phyloP scores from a whole-genome alignment of 2,113 vertebrate genomes.

The Atherinomorus stipes region DNA sequence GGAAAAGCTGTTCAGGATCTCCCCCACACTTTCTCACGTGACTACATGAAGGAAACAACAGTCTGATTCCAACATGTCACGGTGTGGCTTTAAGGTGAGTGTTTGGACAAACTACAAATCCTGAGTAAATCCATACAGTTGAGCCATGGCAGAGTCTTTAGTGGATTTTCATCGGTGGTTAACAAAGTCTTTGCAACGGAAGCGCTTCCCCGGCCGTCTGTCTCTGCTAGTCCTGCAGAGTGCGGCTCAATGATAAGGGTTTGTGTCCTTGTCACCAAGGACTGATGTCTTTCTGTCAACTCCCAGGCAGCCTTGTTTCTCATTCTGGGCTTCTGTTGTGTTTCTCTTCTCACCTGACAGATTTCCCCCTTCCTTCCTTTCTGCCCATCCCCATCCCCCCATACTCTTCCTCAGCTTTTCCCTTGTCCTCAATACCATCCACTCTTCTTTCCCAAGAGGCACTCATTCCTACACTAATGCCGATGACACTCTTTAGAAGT shows the following conservation, averaged over 20 bases:
- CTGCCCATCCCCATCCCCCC: conserved; percentile 5
- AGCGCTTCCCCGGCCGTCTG: conserved; percentile 2
- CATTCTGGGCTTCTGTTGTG: conserved; percentile 67
- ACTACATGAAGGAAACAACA: neutral
- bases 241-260: conserved; percentile 71
- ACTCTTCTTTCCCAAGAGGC: conserved; percentile 7
- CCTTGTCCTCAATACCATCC: conserved; percentile 20
- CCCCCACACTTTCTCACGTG: conserved; percentile 5
- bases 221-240: conserved; percentile 56
- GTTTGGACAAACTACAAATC: conserved; percentile 53
- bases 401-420: conserved; percentile 10
- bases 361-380: conserved; percentile 22
- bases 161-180: conserved; percentile 52
- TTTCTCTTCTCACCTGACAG: conserved; percentile 58
- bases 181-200: conserved; percentile 57
- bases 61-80: conserved; percentile 22
- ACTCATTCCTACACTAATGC: conserved; percentile 2
- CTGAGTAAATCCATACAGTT: conserved; percentile 31
- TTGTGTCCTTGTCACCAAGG: conserved; percentile 78
- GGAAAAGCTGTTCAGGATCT: neutral
- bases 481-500: conserved; percentile 30
- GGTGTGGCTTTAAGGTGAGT: conserved; percentile 8
- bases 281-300: conserved; percentile 78
- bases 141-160: conserved; percentile 46
- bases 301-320: conserved; percentile 74